These are phyloP conservation scores for Lasaia peninsularis DNA, from an alignment of 1,140 invertebrate genomes.

Conservation along the genomic window DNA sequence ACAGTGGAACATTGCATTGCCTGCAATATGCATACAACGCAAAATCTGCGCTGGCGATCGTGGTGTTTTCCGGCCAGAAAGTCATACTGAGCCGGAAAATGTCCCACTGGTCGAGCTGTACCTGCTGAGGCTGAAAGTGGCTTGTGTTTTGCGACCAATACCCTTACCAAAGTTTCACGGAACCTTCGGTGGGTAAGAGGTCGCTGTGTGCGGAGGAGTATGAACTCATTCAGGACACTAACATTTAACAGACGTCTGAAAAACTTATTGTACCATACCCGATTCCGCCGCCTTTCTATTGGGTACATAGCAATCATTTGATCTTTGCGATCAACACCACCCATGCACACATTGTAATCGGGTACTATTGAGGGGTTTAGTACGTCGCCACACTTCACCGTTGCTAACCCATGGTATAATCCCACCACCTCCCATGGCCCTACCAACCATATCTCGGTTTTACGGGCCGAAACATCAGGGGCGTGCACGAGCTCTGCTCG, in stretches of 20 bases:
- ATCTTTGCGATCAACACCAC: conserved; percentile 16
- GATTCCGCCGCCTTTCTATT: conserved; percentile 13
- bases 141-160: conserved; percentile 10
- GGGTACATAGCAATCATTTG: conserved; percentile 20
- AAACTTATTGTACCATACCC: neutral
- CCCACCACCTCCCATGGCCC: too few relatives aligned
- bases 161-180: conserved; percentile 11
- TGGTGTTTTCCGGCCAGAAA: conserved; percentile 1
- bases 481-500: too few relatives aligned
- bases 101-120: conserved; percentile 1
- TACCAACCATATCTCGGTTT: too few relatives aligned
- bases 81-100: conserved; percentile 10
- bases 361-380: conserved; percentile 21
- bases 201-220: conserved; percentile 1
- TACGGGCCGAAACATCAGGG: too few relatives aligned
- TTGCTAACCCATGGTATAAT: conserved; percentile 29
- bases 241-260: conserved; percentile 17
- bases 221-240: conserved; percentile 16
- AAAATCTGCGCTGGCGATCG: neutral
- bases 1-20: conserved; percentile 14
- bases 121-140: neutral
- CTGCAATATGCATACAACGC: conserved; percentile 15
- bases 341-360: conserved; percentile 30
- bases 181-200: conserved; percentile 4
- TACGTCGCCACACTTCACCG: neutral